phyloP scores from a whole-genome alignment of 2,888 invertebrate species.

The Noctua janthina region DNA sequence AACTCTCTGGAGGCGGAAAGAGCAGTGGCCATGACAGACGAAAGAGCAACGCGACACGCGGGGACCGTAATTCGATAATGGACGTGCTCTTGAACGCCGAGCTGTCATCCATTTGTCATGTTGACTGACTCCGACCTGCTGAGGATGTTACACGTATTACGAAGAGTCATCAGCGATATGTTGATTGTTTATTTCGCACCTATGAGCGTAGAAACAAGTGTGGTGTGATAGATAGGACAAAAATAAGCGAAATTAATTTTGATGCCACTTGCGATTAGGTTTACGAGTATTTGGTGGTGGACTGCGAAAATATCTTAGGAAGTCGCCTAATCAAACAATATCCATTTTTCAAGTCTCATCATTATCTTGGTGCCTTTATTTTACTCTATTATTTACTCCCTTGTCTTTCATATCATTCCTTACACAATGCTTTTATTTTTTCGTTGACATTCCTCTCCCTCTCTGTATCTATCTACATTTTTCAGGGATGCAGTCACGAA shows the following conservation, averaged over 20 bases:
- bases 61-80: constrained; percentile 89
- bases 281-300: not conserved
- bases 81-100: constrained; percentile 86
- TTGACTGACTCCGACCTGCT: constrained; percentile 71
- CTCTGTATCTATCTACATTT: not conserved
- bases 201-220: constrained; percentile 40
- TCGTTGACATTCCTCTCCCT: no score
- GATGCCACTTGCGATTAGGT: not conserved
- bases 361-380: not conserved
- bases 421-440: no score
- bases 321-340: not conserved
- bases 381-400: not conserved
- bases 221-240: not conserved
- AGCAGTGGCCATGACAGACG: constrained; percentile 87
- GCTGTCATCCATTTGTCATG: constrained; percentile 84
- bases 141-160: constrained; percentile 61
- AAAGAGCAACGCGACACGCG: constrained; percentile 85
- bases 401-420: not conserved
- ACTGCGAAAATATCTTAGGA: not conserved
- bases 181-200: constrained; percentile 44
- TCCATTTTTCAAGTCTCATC: not conserved
- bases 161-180: constrained; percentile 54
- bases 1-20: constrained; percentile 74
- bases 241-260: not conserved
- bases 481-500: not conserved